phyloP scores from a whole-genome alignment of 2,113 vertebrate genomes.

The Meriones unguiculatus region DNA sequence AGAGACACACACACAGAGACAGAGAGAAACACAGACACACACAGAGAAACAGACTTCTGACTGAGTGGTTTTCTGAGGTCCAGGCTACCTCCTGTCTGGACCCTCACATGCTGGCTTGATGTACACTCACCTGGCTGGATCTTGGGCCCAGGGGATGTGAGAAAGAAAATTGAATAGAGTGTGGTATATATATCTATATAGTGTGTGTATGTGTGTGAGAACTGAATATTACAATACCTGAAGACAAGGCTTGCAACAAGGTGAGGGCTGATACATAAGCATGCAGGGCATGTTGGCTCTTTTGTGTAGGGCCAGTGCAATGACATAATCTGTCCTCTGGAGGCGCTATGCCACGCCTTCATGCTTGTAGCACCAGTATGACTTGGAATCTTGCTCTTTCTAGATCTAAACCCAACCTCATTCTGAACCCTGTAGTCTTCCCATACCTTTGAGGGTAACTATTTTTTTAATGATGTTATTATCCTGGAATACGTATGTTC shows the following conservation, averaged over 20 bases:
- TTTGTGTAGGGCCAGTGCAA: accelerated
- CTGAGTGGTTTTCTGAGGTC: too few relatives aligned
- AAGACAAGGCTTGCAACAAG: accelerated
- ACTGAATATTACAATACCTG: accelerated
- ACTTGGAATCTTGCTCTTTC: background rate
- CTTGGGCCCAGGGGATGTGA: background rate
- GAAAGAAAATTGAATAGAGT: accelerated
- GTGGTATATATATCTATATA: background rate
- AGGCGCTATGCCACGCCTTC: accelerated
- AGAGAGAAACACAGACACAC: too few relatives aligned
- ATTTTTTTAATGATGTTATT: background rate
- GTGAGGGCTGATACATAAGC: background rate
- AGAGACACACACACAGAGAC: background rate
- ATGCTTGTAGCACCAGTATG: background rate
- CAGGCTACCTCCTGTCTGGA: background rate
- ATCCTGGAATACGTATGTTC: accelerated
- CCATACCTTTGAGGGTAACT: accelerated
- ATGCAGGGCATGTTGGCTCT: accelerated
- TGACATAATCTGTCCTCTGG: accelerated
- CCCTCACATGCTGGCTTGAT: too few relatives aligned
- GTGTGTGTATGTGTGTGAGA: background rate
- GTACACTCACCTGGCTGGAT: background rate
- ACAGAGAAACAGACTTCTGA: background rate
- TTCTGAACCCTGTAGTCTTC: background rate
- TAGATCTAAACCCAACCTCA: accelerated